These are phyloP conservation scores for Drosophila recens DNA, from an alignment of 2,888 invertebrate genomes.

Conservation along the genomic window DNA sequence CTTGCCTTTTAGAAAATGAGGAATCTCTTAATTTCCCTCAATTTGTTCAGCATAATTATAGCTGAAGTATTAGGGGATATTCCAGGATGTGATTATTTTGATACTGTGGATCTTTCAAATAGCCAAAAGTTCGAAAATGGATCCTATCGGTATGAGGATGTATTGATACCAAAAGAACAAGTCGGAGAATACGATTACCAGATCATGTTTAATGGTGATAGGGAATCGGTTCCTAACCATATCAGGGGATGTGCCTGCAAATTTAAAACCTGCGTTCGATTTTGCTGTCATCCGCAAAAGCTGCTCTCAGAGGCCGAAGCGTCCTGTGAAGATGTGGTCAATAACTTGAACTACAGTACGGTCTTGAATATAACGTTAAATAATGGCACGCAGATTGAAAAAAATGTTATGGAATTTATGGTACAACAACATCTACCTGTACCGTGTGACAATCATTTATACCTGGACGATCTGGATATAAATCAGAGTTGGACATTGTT, in stretches of 20 bases:
- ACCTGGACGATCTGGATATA: neutral
- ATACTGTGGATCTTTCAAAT: slow-evolving; percentile 59
- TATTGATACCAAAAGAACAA: slow-evolving; percentile 52
- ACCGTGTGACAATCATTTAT: slow-evolving; percentile 27
- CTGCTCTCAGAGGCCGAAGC: neutral
- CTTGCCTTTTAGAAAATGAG: neutral
- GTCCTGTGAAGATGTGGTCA: neutral
- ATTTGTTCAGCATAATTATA: neutral
- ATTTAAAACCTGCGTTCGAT: slow-evolving; percentile 11
- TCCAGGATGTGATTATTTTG: slow-evolving; percentile 49
- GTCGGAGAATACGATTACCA: slow-evolving; percentile 53
- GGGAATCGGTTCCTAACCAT: slow-evolving; percentile 33
- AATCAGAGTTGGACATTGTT: slow-evolving; percentile 36
- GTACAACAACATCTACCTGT: slow-evolving; percentile 44
- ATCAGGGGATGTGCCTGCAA: slow-evolving; percentile 56
- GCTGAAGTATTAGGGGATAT: slow-evolving; percentile 85
- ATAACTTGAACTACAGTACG: slow-evolving; percentile 1
- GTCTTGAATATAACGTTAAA: slow-evolving; percentile 36
- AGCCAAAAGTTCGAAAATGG: slow-evolving; percentile 48
- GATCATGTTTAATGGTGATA: slow-evolving; percentile 11
- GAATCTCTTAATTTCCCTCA: neutral
- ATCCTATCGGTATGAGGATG: slow-evolving; percentile 57
- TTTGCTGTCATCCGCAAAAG: slow-evolving; percentile 23
- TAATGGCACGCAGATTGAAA: slow-evolving; percentile 12
- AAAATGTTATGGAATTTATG: slow-evolving; percentile 24